phyloP scores from a whole-genome alignment of 1,140 invertebrate genomes.

The Galleria mellonella region DNA sequence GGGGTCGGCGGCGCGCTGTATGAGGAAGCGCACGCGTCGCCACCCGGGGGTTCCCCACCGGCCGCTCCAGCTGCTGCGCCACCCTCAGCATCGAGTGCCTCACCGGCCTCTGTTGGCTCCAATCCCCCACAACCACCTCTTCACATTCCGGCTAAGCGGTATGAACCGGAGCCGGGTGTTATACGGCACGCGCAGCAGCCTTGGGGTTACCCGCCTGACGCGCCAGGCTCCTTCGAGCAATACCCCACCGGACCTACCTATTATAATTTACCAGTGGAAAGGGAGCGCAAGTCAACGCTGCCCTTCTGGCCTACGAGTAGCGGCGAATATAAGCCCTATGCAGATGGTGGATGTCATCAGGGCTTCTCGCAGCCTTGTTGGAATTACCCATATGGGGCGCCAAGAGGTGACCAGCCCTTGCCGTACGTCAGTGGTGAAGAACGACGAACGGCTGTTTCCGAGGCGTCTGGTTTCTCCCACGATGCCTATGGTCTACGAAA shows the following conservation, averaged over 20 bases:
- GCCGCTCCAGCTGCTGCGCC: constrained; percentile 72
- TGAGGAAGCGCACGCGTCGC: constrained; percentile 83
- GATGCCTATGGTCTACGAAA: constrained; percentile 85
- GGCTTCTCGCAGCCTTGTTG: constrained; percentile 83
- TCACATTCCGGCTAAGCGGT: constrained; percentile 89
- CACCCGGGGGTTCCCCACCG: constrained; percentile 70
- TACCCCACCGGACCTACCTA: constrained; percentile 84
- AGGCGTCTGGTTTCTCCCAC: constrained; percentile 80
- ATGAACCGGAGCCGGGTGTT: constrained; percentile 80
- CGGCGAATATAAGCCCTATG: constrained; percentile 79
- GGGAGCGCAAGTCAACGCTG: constrained; percentile 77
- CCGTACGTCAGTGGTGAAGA: constrained; percentile 81
- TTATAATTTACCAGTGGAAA: constrained; percentile 83
- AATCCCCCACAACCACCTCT: constrained; percentile 78
- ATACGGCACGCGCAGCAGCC: constrained; percentile 84
- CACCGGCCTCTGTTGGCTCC: constrained; percentile 80
- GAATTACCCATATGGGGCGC: constrained; percentile 81
- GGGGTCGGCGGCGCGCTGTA: constrained; percentile 76
- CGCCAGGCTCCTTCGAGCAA: constrained; percentile 78
- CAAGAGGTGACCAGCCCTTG: constrained; percentile 79
- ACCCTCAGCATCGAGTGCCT: constrained; percentile 80
- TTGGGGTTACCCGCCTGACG: constrained; percentile 82
- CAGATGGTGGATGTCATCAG: constrained; percentile 80
- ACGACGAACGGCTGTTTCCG: constrained; percentile 80
- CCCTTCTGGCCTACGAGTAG: constrained; percentile 81